Conservation (phyloP, 2,888 invertebrate species). For the Acronicta aceris region DNA sequence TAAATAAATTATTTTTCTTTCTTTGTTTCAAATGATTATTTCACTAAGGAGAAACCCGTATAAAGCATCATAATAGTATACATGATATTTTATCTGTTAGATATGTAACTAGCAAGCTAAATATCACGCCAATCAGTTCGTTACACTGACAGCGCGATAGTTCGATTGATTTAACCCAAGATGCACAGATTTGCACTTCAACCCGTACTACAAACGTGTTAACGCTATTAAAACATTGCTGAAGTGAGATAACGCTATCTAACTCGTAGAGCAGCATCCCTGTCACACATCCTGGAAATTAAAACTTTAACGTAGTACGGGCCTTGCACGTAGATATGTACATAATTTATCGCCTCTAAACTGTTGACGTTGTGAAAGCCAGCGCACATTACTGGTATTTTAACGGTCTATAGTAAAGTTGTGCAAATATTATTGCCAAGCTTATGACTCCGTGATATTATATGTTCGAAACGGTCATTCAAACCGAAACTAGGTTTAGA, state of each 20-base stretch:
- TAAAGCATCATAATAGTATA: no score
- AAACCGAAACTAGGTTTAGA: no score
- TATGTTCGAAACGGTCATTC: no score
- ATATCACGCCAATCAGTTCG: no score
- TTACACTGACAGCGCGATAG: neutral
- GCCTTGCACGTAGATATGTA: neutral
- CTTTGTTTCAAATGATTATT: no score
- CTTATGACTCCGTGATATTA: neutral
- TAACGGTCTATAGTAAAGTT: slow-evolving; percentile 24
- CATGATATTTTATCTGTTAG: no score
- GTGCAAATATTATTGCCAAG: slow-evolving; percentile 5
- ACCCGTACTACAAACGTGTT: neutral
- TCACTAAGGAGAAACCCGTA: no score
- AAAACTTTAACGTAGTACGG: neutral
- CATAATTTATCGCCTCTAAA: slow-evolving; percentile 5
- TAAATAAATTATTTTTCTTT: no score
- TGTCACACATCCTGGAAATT: neutral
- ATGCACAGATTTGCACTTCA: slow-evolving; percentile 16
- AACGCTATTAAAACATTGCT: neutral
- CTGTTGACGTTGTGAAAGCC: slow-evolving; percentile 1
- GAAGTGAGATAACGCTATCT: neutral
- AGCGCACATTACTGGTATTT: slow-evolving; percentile 6
- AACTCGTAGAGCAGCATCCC: neutral
- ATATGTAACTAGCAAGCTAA: no score
- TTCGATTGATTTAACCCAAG: slow-evolving; percentile 9